Conservation (phyloP, 2,797 vertebrate genomes). For the Hirundo rustica region DNA sequence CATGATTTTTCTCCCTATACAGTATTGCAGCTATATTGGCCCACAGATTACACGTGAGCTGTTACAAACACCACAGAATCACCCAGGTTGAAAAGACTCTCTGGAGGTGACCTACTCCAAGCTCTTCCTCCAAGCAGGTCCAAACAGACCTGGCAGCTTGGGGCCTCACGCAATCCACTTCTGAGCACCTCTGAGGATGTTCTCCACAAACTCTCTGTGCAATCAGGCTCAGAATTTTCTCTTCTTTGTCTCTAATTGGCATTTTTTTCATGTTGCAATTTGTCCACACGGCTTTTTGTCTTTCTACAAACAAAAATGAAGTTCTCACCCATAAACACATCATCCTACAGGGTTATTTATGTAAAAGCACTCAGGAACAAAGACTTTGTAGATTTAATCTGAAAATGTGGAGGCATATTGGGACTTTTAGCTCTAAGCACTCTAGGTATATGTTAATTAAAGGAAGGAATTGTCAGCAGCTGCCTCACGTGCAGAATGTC, state of each 20-base stretch:
- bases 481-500: background rate
- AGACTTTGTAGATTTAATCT: background rate
- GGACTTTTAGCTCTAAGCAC: background rate
- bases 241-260: background rate
- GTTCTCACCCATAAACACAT: background rate
- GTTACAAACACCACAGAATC: background rate
- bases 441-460: background rate
- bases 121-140: background rate
- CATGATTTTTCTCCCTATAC: background rate
- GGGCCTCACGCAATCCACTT: accelerated
- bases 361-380: background rate
- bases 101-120: background rate
- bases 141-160: background rate
- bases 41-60: accelerated
- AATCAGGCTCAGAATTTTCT: background rate
- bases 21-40: background rate
- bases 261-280: background rate
- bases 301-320: background rate
- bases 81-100: background rate
- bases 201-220: background rate
- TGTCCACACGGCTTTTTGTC: background rate
- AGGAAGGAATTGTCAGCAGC: background rate
- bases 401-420: background rate
- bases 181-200: background rate
- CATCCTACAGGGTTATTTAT: background rate